Conservation (phyloP, 2,797 vertebrate species). For the Sebastes itinus region DNA sequence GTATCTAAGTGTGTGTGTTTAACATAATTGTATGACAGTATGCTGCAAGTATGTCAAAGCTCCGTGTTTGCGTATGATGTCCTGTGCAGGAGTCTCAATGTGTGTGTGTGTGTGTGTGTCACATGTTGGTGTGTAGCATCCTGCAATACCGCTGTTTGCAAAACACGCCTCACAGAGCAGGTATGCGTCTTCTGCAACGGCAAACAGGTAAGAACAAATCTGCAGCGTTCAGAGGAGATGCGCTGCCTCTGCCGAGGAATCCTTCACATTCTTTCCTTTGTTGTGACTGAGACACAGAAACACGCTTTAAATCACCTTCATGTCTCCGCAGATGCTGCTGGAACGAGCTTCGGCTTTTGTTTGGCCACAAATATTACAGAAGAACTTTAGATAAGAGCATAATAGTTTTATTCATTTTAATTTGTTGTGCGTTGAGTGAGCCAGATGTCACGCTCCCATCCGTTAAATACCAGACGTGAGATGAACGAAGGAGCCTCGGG, state of each 20-base stretch:
- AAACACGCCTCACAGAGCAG: conserved; percentile 51
- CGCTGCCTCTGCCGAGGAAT: conserved; percentile 7
- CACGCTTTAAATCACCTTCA: conserved; percentile 18
- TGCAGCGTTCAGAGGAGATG: conserved; percentile 30
- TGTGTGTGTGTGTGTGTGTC: conserved; percentile 20
- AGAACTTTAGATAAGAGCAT: neutral
- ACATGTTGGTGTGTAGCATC: conserved; percentile 27
- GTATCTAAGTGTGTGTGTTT: conserved; percentile 5
- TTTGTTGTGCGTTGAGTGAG: neutral
- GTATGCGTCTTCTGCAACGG: conserved; percentile 49
- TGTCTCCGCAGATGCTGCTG: neutral
- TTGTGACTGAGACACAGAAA: conserved; percentile 39
- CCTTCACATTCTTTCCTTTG: conserved; percentile 69
- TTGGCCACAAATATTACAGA: conserved; percentile 52
- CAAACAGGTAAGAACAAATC: conserved; percentile 68
- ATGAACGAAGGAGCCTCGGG: neutral
- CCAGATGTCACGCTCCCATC: neutral
- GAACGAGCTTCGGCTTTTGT: conserved; percentile 5
- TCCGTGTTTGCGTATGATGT: neutral
- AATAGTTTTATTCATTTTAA: conserved; percentile 12
- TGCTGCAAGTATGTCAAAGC: conserved; percentile 17
- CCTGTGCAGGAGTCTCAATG: neutral
- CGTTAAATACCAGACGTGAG: neutral
- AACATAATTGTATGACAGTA: conserved; percentile 26
- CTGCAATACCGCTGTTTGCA: conserved; percentile 46